phyloP scores from a whole-genome alignment of 2,888 invertebrate species.

The Lampropteryx suffumata region DNA sequence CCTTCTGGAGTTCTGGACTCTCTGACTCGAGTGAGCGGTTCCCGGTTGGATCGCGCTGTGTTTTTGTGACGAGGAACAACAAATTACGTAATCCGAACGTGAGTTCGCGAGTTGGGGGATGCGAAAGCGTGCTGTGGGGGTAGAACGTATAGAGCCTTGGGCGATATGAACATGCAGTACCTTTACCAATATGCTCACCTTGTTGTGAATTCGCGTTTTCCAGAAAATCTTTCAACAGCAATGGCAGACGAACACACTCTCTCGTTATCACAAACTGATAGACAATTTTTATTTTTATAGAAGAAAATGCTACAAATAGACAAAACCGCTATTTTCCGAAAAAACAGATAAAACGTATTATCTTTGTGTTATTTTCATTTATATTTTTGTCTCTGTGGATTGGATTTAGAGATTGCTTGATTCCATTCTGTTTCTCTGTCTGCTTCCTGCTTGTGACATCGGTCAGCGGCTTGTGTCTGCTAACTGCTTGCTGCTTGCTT shows the following conservation, averaged over 20 bases:
- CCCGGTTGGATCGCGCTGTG: conserved; percentile 57
- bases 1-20: too few relatives aligned
- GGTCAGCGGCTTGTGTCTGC: too few relatives aligned
- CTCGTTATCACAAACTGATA: conserved; percentile 52
- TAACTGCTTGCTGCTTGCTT: too few relatives aligned
- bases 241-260: conserved; percentile 76
- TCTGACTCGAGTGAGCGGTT: conserved; percentile 57
- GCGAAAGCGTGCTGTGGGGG: conserved; percentile 53
- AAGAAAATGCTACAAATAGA: too few relatives aligned
- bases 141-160: conserved; percentile 44
- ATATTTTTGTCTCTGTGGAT: too few relatives aligned
- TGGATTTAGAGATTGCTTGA: too few relatives aligned
- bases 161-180: conserved; percentile 50
- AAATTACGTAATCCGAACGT: conserved; percentile 78
- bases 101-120: conserved; percentile 47
- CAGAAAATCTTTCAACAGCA: conserved; percentile 57
- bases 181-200: conserved; percentile 71
- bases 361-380: too few relatives aligned
- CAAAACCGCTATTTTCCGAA: too few relatives aligned
- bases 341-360: too few relatives aligned
- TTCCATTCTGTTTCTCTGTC: too few relatives aligned
- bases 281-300: conserved; percentile 36
- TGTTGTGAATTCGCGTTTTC: conserved; percentile 52
- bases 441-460: too few relatives aligned
- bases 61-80: conserved; percentile 69